Evolutionary conservation across 2,888 invertebrate species (phyloP).

Genomic region (Ferrisia virgata): DNA sequence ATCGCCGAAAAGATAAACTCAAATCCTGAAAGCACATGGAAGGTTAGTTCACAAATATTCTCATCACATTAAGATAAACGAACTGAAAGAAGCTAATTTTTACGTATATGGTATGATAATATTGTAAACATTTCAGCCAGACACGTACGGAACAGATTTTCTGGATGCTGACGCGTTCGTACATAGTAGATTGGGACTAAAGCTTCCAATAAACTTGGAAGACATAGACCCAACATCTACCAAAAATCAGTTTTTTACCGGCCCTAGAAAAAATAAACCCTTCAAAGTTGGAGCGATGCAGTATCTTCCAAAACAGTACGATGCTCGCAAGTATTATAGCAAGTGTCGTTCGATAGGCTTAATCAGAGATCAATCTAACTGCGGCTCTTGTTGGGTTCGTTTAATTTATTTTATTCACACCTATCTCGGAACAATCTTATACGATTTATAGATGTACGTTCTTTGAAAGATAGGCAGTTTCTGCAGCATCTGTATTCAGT

Average conservation of each 20-base stretch:
- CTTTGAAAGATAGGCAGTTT: constrained; percentile 31
- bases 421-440: constrained; percentile 10
- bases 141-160: background rate
- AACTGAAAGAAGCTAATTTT: background rate
- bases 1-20: background rate
- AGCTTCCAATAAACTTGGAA: background rate
- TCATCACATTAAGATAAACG: no score
- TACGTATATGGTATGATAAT: background rate
- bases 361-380: constrained; percentile 24
- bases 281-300: background rate
- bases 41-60: background rate
- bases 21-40: background rate
- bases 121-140: background rate
- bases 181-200: background rate
- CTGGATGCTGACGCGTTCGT: background rate
- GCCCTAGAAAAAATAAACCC: background rate
- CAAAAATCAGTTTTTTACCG: background rate
- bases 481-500: constrained; percentile 46
- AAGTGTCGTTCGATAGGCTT: background rate
- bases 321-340: background rate
- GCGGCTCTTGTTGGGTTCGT: constrained; percentile 27
- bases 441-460: background rate
- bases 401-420: background rate
- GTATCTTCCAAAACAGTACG: background rate
- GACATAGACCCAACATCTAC: background rate